Percentiles rank a stretch among this genome's conserved stretches.
Evolutionary conservation across 2,888 invertebrate species (phyloP).

Genomic region (Argyresthia albistria): DNA sequence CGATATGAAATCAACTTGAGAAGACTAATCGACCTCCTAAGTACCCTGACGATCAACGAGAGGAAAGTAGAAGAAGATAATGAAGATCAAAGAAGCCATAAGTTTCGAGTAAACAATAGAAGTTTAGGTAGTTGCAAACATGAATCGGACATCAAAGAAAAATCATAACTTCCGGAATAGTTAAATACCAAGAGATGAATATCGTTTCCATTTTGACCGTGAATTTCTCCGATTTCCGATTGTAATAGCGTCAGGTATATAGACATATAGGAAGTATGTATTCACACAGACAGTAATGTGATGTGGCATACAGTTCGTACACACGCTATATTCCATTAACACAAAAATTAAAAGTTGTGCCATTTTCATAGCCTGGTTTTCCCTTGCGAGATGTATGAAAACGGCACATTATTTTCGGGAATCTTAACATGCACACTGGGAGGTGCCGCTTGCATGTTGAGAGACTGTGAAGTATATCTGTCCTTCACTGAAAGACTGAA

Average conservation of each 20-base stretch:
- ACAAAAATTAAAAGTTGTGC: constrained; percentile 22
- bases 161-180: not conserved
- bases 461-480: not conserved
- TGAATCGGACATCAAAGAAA: constrained; percentile 1
- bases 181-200: too few species aligned
- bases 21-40: constrained; percentile 1
- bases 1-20: not conserved
- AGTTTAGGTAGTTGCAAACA: too few species aligned
- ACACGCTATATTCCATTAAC: not conserved
- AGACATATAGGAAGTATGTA: constrained; percentile 5
- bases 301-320: not conserved
- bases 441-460: constrained; percentile 1
- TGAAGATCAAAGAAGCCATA: too few species aligned
- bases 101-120: too few species aligned
- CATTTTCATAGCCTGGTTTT: constrained; percentile 26
- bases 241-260: constrained; percentile 19
- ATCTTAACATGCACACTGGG: constrained; percentile 38
- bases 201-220: too few species aligned
- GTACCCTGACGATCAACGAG: not conserved
- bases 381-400: constrained; percentile 22
- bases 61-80: too few species aligned
- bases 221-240: constrained; percentile 20
- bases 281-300: not conserved
- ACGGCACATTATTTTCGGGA: constrained; percentile 35
- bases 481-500: not conserved